Evolutionary conservation across 53 echinoderm and acorn worm species (phyloP), one percentile per base, ranked within the genome.

Genomic region (Luidia sarsii): DNA sequence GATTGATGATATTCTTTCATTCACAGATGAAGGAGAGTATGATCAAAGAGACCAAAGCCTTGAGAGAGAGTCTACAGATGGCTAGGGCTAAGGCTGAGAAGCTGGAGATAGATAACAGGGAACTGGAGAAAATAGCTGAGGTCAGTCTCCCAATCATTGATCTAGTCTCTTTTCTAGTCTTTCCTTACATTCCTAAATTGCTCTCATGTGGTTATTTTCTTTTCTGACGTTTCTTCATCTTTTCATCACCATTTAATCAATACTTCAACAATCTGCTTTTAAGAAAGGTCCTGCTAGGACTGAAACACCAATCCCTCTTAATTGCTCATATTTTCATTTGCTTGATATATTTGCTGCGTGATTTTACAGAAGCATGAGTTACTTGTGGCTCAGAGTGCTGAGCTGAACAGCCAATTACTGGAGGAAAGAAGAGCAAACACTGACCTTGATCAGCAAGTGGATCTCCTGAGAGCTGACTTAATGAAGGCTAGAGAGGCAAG

Each of bases 21-120:
- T 45, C 34, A 1, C 65, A 99, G 99, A 99, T 94, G 39, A 94
- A 86, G 48, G 94, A 99, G 52, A 99, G 91, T 24, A 94, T 99
- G 99, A 69, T 99, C 22, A 99, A 99, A 51, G 99, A 99, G 60
- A 89, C 99, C 3, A 68, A 91, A 48, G 99, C 99, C 2, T 41
- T 97, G 56, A 70, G 89, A 63, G 97, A 97, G 50, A 91, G 94
- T 33, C 67, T 99, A 32, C 88, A 90, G 46, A 99, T 99, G 53
- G 87, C 94, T 10, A 89, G 89, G 56, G 73, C 89, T n/a, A 99
- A 94, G 67, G 84, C 85, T 71, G 99, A 99, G 51, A 94, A 94
- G 46, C 70, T 99, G 27, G 94, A 92, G 41, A 37, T 80, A 36
- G 91, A 91, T 14, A 84, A 64, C 34, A 86, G 29, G 56, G 94